Percentiles rank a stretch among this genome's conserved stretches.
phyloP scores from a whole-genome alignment of 1,140 invertebrate species.

The Cylas formicarius region DNA sequence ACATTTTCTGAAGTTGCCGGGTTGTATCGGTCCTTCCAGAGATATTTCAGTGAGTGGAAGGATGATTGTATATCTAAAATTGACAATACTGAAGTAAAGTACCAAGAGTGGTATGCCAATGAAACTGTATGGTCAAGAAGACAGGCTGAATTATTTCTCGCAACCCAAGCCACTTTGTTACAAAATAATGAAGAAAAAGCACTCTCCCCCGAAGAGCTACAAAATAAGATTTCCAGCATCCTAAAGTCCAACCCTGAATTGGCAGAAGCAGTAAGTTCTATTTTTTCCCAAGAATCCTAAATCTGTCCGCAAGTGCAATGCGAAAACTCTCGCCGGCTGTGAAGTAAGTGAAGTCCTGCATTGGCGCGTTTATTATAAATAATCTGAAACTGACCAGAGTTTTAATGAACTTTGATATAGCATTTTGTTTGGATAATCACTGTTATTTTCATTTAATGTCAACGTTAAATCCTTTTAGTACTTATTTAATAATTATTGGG shows the following conservation, averaged over 20 bases:
- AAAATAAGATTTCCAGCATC: constrained; percentile 68
- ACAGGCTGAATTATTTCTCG: constrained; percentile 81
- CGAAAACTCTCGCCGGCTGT: too few relatives aligned
- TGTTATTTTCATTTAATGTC: too few relatives aligned
- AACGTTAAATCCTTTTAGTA: too few relatives aligned
- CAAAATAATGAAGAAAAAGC: constrained; percentile 75
- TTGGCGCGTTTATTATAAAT: too few relatives aligned
- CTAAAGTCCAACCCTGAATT: constrained; percentile 73
- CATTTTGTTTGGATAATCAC: constrained; percentile 1
- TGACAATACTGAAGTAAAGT: constrained; percentile 17
- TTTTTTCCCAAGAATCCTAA: constrained; percentile 2
- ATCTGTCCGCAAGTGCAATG: too few relatives aligned
- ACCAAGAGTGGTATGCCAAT: constrained; percentile 36
- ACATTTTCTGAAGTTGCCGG: constrained; percentile 71
- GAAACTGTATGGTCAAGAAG: constrained; percentile 68
- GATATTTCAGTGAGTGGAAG: constrained; percentile 51
- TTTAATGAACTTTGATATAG: background rate
- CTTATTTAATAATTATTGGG: too few relatives aligned
- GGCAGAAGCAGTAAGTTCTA: constrained; percentile 64
- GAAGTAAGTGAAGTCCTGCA: too few relatives aligned
- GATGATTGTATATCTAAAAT: constrained; percentile 15
- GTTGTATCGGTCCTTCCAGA: constrained; percentile 58
- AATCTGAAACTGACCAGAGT: background rate
- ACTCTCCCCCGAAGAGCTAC: constrained; percentile 65
- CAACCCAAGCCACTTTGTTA: constrained; percentile 73